Conservation (phyloP, 2,797 vertebrate species). For the Xiphophorus birchmanni region DNA sequence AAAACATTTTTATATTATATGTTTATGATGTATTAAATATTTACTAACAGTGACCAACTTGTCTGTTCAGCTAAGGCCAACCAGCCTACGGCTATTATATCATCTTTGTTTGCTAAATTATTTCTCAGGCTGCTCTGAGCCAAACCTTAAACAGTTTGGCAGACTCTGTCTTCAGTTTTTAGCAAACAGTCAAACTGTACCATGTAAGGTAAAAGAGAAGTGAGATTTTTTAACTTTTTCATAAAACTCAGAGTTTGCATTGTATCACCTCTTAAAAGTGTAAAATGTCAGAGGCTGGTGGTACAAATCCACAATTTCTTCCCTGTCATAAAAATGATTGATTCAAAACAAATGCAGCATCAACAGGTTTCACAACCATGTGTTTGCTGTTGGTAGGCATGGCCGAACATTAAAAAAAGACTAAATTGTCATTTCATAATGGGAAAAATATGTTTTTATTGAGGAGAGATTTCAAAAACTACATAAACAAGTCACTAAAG, state of each 20-base stretch:
- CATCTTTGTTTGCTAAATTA: neutral
- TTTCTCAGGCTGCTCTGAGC: neutral
- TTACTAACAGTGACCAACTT: too few relatives aligned
- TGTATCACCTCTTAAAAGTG: neutral
- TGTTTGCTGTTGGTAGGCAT: constrained; percentile 8
- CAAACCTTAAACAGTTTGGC: neutral
- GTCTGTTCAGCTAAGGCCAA: neutral
- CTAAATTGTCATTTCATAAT: constrained; percentile 54
- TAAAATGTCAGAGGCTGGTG: neutral
- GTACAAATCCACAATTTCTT: neutral
- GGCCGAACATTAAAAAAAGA: constrained; percentile 23
- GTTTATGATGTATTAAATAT: too few relatives aligned
- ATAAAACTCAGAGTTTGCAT: neutral
- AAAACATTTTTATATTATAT: too few relatives aligned
- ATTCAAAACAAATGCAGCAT: constrained; percentile 21
- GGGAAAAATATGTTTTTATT: constrained; percentile 56
- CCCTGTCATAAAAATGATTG: constrained; percentile 1
- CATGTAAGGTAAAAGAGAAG: neutral
- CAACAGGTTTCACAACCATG: constrained; percentile 1
- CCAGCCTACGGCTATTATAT: neutral
- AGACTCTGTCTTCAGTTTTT: neutral
- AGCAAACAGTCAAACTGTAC: neutral
- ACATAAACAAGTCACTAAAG: constrained; percentile 63
- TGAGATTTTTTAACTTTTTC: neutral
- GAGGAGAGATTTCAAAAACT: constrained; percentile 27